Percentiles rank a stretch among this genome's conserved stretches.
Conservation (phyloP, 1,140 invertebrate genomes). For the Triops cancriformis region DNA sequence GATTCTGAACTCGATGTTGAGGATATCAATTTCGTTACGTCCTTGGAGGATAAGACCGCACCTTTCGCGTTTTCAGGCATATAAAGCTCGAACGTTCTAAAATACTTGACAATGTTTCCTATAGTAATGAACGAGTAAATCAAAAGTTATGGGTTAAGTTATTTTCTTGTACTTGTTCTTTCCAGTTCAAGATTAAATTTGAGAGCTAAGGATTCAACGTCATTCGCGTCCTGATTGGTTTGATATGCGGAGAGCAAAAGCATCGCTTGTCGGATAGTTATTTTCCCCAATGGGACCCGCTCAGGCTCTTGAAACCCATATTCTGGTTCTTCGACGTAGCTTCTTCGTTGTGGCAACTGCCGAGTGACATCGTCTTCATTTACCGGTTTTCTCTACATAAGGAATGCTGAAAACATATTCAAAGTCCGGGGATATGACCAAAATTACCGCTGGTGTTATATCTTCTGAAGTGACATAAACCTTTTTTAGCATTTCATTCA, state of each 20-base stretch:
- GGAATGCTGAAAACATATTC: no score
- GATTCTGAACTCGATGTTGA: background rate
- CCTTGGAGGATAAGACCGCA: background rate
- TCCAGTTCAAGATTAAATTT: slow-evolving; percentile 55
- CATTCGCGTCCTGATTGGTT: slow-evolving; percentile 47
- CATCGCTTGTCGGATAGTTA: slow-evolving; percentile 38
- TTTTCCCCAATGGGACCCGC: slow-evolving; percentile 38
- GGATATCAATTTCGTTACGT: background rate
- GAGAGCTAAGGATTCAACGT: slow-evolving; percentile 49
- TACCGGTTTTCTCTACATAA: background rate
- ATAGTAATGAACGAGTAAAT: slow-evolving; percentile 31
- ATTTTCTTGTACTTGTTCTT: slow-evolving; percentile 42
- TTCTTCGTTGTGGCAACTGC: slow-evolving; percentile 43
- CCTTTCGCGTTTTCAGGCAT: slow-evolving; percentile 35
- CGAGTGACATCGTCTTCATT: slow-evolving; percentile 25
- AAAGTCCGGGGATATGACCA: no score
- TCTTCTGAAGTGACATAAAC: slow-evolving; percentile 58
- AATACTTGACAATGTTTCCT: slow-evolving; percentile 49
- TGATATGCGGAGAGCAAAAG: slow-evolving; percentile 54
- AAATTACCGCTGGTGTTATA: slow-evolving; percentile 30
- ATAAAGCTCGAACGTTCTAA: slow-evolving; percentile 44
- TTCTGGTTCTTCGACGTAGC: slow-evolving; percentile 36
- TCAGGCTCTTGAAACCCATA: slow-evolving; percentile 38
- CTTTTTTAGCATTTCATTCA: slow-evolving; percentile 53
- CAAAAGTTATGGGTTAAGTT: slow-evolving; percentile 18